Conservation (phyloP, 2,113 vertebrate species). For the Stigmatopora argus region DNA sequence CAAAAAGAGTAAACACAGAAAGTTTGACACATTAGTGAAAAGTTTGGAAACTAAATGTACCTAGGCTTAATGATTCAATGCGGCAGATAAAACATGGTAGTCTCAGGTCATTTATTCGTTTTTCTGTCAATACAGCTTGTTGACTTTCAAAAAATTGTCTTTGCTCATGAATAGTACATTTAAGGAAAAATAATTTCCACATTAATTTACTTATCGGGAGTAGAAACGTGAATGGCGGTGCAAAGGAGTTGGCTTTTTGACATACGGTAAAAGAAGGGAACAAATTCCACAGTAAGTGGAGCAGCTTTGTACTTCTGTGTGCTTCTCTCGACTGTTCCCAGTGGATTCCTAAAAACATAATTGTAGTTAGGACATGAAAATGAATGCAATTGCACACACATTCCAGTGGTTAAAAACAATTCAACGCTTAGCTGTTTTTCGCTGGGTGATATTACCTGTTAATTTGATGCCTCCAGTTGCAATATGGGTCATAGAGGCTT, state of each 20-base stretch:
- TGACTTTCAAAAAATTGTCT: slow-evolving; percentile 19
- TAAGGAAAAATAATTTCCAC: too few relatives aligned
- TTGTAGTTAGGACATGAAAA: not conserved
- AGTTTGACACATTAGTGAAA: not conserved
- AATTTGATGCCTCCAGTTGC: slow-evolving; percentile 88
- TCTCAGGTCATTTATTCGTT: slow-evolving; percentile 53
- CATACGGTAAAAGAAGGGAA: slow-evolving; percentile 99
- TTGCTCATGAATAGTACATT: not conserved
- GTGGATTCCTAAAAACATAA: slow-evolving; percentile 68
- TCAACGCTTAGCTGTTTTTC: not conserved
- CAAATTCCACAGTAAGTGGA: slow-evolving; percentile 91
- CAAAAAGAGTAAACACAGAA: slow-evolving; percentile 37
- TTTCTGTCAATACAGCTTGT: slow-evolving; percentile 43
- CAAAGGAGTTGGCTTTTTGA: slow-evolving; percentile 26
- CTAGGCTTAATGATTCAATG: slow-evolving; percentile 2
- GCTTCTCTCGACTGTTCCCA: slow-evolving; percentile 85
- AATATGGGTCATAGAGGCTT: slow-evolving; percentile 94
- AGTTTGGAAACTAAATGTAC: not conserved
- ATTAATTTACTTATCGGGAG: not conserved
- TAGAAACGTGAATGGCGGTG: not conserved
- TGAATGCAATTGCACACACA: not conserved
- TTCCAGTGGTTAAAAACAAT: not conserved
- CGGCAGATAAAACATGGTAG: slow-evolving; percentile 20
- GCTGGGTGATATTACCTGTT: slow-evolving; percentile 74
- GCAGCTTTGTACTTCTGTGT: slow-evolving; percentile 96